Evolutionary conservation across 2,113 vertebrate species (phyloP).

Genomic region (Cavia porcellus): DNA sequence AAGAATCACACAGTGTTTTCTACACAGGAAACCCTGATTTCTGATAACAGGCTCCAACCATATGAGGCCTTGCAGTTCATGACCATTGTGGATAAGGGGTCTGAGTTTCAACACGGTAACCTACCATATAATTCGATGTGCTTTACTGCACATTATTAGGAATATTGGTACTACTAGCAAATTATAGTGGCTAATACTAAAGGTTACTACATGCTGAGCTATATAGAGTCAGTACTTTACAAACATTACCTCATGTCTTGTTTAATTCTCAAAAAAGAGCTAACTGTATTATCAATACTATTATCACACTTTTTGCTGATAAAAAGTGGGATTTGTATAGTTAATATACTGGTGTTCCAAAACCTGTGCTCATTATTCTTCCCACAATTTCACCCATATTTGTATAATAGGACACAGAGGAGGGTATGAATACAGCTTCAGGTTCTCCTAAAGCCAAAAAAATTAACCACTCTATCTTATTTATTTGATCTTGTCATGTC

Average conservation of each 20-base stretch:
- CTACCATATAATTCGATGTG: conserved; percentile 9
- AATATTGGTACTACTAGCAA: conserved; percentile 9
- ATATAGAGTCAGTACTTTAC: background rate
- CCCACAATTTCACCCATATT: background rate
- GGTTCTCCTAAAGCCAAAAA: background rate
- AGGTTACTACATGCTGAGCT: background rate
- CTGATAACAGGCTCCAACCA: background rate
- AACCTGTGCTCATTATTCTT: background rate
- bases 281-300: background rate
- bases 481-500: background rate
- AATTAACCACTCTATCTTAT: background rate
- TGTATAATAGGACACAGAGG: background rate
- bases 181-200: background rate
- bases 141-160: background rate
- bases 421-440: background rate
- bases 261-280: background rate
- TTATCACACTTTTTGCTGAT: background rate
- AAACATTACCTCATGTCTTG: background rate
- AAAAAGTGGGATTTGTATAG: conserved; percentile 5
- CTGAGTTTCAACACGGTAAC: background rate
- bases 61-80: background rate
- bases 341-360: background rate
- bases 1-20: background rate
- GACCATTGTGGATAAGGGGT: background rate
- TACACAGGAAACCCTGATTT: background rate